phyloP scores from a whole-genome alignment of 1,140 invertebrate species.

The Hylyphantes graminicola region DNA sequence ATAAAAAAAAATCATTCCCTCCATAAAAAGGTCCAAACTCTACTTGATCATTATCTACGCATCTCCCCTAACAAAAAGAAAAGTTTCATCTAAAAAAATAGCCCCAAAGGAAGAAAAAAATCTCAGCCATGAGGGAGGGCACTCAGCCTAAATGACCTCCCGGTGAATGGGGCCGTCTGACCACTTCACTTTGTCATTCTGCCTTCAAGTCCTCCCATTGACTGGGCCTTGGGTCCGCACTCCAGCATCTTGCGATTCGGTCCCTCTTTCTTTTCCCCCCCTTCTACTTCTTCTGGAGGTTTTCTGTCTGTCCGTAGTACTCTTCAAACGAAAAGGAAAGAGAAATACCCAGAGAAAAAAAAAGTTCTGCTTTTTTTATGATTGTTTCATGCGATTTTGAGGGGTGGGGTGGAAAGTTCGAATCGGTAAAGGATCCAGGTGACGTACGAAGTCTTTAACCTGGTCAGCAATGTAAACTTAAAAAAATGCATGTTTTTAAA shows the following conservation, averaged over 20 bases:
- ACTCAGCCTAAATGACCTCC: constrained; percentile 57
- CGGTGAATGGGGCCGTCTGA: constrained; percentile 38
- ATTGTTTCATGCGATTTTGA: background rate
- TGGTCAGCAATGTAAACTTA: too few species aligned
- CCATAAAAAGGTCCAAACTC: constrained; percentile 25
- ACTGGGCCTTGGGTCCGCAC: constrained; percentile 1
- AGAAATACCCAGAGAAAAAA: background rate
- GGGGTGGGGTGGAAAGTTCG: constrained; percentile 25
- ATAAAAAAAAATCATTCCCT: too few species aligned
- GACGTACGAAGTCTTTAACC: too few species aligned
- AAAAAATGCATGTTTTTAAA: too few species aligned
- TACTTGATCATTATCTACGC: constrained; percentile 47
- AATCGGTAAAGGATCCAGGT: background rate
- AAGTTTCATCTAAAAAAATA: constrained; percentile 1
- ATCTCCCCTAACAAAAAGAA: constrained; percentile 18
- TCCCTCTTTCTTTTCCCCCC: background rate
- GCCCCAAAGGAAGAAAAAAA: too few species aligned
- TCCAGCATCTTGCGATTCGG: background rate
- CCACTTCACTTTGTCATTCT: constrained; percentile 58
- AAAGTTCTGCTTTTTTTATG: constrained; percentile 24
- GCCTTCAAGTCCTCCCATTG: background rate
- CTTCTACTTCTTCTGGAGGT: constrained; percentile 10
- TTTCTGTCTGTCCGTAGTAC: constrained; percentile 17
- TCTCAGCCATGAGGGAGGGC: constrained; percentile 24
- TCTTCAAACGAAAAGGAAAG: background rate